A percentile compares a stretch with the other conserved stretches of the same genome.
phyloP scores from a whole-genome alignment of 2,797 vertebrate species.

The Furcifer pardalis region DNA sequence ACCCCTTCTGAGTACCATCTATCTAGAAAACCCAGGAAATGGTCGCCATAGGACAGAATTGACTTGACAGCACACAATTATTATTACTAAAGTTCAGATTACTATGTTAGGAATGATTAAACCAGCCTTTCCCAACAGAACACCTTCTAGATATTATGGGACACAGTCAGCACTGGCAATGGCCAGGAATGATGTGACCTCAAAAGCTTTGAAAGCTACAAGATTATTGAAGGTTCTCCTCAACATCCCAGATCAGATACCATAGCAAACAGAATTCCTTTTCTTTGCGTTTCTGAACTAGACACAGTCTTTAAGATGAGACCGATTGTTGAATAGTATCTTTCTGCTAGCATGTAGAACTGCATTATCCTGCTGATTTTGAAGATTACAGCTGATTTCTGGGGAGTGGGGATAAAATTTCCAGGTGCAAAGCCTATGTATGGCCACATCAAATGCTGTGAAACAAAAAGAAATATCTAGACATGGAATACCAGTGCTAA shows the following conservation, averaged over 20 bases:
- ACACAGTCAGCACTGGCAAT: background rate
- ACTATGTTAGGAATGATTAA: background rate
- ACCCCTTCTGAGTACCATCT: too few species aligned
- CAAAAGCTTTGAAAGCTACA: background rate
- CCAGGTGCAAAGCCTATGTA: background rate
- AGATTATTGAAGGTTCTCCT: background rate
- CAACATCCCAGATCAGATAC: background rate
- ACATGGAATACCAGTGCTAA: background rate
- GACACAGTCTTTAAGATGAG: background rate
- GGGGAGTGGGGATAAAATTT: background rate
- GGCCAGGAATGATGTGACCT: background rate
- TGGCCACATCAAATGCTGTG: background rate
- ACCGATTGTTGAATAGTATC: background rate
- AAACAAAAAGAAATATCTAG: background rate
- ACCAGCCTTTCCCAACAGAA: background rate
- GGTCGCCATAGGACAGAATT: too few species aligned
- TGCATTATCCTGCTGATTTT: background rate
- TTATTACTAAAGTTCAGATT: too few species aligned
- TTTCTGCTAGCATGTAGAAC: background rate
- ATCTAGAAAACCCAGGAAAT: too few species aligned
- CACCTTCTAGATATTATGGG: background rate
- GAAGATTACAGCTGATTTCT: background rate
- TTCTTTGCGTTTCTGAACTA: too few species aligned
- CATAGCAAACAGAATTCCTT: too few species aligned
- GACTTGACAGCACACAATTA: too few species aligned